Evolutionary conservation across 2,113 vertebrate genomes (phyloP), one percentile per base, ranked within the genome.

Genomic region (Plecotus auritus): DNA sequence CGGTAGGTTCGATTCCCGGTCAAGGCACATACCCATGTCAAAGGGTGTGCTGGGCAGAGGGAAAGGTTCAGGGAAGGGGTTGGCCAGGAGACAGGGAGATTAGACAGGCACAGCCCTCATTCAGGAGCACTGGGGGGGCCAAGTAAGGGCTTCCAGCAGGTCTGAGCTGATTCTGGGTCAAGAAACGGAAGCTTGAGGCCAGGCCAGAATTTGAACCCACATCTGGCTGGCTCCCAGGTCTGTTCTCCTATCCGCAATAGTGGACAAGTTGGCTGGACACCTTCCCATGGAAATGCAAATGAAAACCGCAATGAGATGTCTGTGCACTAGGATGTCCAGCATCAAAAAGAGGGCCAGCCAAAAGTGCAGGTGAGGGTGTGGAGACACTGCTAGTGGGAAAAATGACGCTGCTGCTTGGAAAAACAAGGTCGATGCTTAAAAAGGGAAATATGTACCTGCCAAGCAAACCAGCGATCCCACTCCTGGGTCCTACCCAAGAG

Each of bases 361-460:
- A 7, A 23, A 51, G 80, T 5, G 30, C 26, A 12, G 28, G 5
- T 0, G 1, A 30, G 42, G 23, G 49, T 1, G 56, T 11, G 54
- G 54, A 66, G 20, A 26, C 0, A 2, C 66, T 6, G 20, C 70
- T 11, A 8, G 42, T 10, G 11, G 40, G 42, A 26, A 67, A 51
- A 64, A 61, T 1, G 30, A 30, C 32, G 8, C 28, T 5, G 32
- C 22, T 9, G 28, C 88, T 78, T 47, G 22, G 81, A 80, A 86
- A 88, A 32, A 10, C 9, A 32, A 0, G 0, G 56, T 18, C 18
- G 7, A 32, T n/a, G 12, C 28, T 85, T n/a, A 22, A 7, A 40
- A 69, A 35, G 72, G 7, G 22, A 70, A 47, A 23, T 7, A 3
- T 11, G 69, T 23, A 14, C 40, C 61, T 13, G 10, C 47, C 45